A percentile compares a stretch with the other conserved stretches of the same genome.
Evolutionary conservation across 2,113 vertebrate species (phyloP).

Genomic region (Microcebus ravelobensis): DNA sequence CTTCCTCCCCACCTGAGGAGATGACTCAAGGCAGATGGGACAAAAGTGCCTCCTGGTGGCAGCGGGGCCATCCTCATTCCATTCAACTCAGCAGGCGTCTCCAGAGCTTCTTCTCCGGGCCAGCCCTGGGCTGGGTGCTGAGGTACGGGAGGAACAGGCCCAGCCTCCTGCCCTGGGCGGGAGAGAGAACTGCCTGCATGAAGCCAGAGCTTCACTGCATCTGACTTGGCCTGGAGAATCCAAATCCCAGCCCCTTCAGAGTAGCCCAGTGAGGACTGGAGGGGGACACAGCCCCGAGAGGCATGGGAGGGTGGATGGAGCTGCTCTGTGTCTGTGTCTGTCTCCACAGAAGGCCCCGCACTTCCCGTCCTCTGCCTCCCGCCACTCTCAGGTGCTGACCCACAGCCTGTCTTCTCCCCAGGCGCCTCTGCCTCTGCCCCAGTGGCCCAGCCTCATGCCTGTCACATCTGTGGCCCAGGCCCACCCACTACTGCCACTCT

Average conservation of each 20-base stretch:
- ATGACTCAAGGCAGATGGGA: background rate
- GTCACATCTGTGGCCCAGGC: background rate
- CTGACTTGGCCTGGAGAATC: background rate
- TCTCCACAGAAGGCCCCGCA: background rate
- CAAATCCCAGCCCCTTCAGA: background rate
- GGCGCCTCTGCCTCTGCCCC: background rate
- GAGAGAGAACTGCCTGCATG: background rate
- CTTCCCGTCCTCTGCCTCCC: background rate
- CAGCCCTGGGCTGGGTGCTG: background rate
- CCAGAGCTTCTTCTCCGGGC: background rate
- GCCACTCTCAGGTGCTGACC: background rate
- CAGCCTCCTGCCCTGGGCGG: accelerated
- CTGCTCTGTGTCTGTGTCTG: background rate
- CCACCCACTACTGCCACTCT: background rate
- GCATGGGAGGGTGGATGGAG: background rate
- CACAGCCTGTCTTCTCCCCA: background rate
- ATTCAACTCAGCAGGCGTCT: background rate
- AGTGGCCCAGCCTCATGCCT: background rate
- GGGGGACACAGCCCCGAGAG: background rate
- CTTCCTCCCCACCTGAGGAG: background rate
- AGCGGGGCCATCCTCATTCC: background rate
- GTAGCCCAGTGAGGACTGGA: background rate
- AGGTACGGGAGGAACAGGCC: background rate
- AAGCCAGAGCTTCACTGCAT: background rate
- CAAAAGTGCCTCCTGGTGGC: slow-evolving; percentile 62